Evolutionary conservation across 2,113 vertebrate species (phyloP).

Genomic region (Apeltes quadracus): DNA sequence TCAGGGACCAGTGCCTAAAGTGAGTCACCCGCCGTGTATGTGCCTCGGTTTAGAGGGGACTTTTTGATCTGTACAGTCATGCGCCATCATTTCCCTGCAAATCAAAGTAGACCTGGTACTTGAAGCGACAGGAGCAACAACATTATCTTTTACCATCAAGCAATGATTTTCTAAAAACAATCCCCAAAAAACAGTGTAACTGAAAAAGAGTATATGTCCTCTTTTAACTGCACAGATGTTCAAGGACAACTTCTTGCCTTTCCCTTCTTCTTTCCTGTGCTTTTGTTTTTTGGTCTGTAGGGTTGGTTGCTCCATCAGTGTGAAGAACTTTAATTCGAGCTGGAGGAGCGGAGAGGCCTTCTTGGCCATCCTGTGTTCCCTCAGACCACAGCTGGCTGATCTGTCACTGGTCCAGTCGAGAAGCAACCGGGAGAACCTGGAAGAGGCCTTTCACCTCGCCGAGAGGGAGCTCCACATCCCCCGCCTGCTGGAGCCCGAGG

Average conservation of each 20-base stretch:
- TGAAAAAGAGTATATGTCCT: not conserved
- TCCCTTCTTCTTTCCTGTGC: not conserved
- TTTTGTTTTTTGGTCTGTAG: slow-evolving; percentile 62
- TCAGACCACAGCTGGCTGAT: slow-evolving; percentile 87
- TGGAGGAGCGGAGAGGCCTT: slow-evolving; percentile 91
- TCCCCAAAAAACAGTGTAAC: not conserved
- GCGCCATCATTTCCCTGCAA: not conserved
- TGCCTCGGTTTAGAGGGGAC: not conserved
- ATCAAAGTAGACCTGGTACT: not conserved
- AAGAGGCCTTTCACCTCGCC: slow-evolving; percentile 88
- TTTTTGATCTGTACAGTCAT: not conserved
- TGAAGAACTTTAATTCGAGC: slow-evolving; percentile 91
- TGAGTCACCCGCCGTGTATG: slow-evolving; percentile 46
- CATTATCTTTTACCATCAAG: not conserved
- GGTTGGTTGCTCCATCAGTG: slow-evolving; percentile 74
- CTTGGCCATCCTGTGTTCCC: slow-evolving; percentile 86
- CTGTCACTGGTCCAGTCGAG: slow-evolving; percentile 78
- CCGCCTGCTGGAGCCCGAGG: slow-evolving; percentile 88
- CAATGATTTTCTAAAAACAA: not conserved
- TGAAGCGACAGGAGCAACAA: not conserved
- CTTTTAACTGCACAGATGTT: not conserved
- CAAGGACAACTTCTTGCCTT: not conserved
- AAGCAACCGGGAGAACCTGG: slow-evolving; percentile 88
- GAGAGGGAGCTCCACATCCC: slow-evolving; percentile 89
- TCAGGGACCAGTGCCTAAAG: slow-evolving; percentile 87